Percentiles rank a stretch among this genome's conserved stretches.
phyloP scores from a whole-genome alignment of 2,797 vertebrate genomes.

The Mormyrus hasselquistii region DNA sequence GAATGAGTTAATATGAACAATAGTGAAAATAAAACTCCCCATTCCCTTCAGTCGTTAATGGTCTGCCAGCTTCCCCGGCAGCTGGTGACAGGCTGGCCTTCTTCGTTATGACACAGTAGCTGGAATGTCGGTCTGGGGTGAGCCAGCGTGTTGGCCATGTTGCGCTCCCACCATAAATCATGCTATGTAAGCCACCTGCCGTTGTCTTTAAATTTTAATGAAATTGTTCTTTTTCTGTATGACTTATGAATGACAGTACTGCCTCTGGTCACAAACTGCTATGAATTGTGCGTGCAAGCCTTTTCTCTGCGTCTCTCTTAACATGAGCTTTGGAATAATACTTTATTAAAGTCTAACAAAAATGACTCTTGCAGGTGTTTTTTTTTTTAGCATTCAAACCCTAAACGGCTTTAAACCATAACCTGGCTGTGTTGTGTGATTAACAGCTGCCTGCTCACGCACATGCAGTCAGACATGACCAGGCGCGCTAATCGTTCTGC shows the following conservation, averaged over 20 bases:
- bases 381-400: conserved; percentile 27
- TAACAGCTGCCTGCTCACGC: not conserved
- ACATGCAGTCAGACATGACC: not conserved
- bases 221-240: conserved; percentile 32
- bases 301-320: conserved; percentile 41
- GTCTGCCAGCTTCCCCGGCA: not conserved
- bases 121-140: not conserved
- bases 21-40: not conserved
- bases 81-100: not conserved
- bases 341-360: conserved; percentile 66
- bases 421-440: not conserved
- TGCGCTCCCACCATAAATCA: too few relatives aligned
- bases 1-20: not conserved
- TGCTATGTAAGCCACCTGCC: not conserved
- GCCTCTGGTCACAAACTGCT: conserved; percentile 43
- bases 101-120: not conserved
- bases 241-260: conserved; percentile 44
- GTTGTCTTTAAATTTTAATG: not conserved
- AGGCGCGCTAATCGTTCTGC: not conserved
- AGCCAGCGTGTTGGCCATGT: not conserved
- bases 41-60: not conserved
- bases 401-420: not conserved
- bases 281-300: not conserved
- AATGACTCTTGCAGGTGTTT: conserved; percentile 25
- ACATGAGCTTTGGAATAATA: conserved; percentile 48